phyloP scores from a whole-genome alignment of 2,113 vertebrate genomes.

The Ondatra zibethicus region DNA sequence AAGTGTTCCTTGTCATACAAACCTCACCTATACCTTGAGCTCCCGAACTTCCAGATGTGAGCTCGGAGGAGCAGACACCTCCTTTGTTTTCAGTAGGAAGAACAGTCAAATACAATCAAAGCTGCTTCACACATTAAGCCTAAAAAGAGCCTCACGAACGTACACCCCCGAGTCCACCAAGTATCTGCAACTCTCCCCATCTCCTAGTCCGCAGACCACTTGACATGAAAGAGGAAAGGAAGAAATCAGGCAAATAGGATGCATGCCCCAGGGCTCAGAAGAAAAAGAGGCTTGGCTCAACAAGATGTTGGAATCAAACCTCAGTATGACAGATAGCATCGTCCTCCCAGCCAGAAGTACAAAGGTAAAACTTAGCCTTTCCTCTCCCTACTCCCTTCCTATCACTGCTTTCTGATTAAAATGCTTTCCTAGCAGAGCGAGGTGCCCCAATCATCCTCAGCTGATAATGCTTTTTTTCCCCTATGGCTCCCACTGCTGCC shows the following conservation, averaged over 20 bases:
- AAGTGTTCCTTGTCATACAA: accelerated
- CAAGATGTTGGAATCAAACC: not conserved
- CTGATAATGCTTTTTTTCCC: accelerated
- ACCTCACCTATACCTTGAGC: not conserved
- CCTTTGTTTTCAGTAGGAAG: not conserved
- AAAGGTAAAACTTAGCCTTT: not conserved
- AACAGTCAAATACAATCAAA: slow-evolving; percentile 52
- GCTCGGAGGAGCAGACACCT: not conserved
- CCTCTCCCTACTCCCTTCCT: not conserved
- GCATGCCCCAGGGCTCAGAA: not conserved
- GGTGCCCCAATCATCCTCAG: not conserved
- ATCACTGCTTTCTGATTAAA: not conserved
- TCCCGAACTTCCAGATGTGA: not conserved
- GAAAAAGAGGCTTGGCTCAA: not conserved
- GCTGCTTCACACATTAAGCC: slow-evolving; percentile 62
- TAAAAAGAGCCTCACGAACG: slow-evolving; percentile 18
- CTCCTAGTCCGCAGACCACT: not conserved
- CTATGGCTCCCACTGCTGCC: slow-evolving; percentile 25
- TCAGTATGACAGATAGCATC: accelerated
- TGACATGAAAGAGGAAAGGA: not conserved
- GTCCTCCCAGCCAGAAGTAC: not conserved
- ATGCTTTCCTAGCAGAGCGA: not conserved
- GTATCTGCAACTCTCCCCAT: not conserved
- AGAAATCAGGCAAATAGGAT: slow-evolving; percentile 3
- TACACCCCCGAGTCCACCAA: not conserved